A percentile compares a stretch with the other conserved stretches of the same genome.
phyloP scores from a whole-genome alignment of 1,140 invertebrate species.

The Drosophila athabasca region DNA sequence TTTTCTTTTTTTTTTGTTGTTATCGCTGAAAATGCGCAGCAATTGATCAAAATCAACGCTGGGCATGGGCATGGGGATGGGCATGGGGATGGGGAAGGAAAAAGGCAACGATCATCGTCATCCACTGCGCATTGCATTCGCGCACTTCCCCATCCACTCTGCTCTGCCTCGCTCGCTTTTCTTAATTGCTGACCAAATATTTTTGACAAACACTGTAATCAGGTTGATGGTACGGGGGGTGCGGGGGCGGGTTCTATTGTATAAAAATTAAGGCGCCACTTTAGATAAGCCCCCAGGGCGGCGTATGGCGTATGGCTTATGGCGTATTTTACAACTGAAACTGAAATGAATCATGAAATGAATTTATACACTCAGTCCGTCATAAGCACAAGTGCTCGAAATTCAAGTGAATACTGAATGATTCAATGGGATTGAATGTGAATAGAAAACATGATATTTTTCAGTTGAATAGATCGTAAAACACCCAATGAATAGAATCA shows the following conservation, averaged over 20 bases:
- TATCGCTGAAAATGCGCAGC: slow-evolving; percentile 16
- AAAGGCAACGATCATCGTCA: slow-evolving; percentile 12
- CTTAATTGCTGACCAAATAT: slow-evolving; percentile 74
- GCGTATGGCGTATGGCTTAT: neutral
- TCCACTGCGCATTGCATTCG: slow-evolving; percentile 65
- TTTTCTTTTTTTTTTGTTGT: neutral
- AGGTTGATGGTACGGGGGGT: slow-evolving; percentile 16
- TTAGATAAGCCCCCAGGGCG: slow-evolving; percentile 7
- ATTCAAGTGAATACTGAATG: no score
- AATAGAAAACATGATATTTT: no score
- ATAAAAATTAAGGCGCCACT: neutral
- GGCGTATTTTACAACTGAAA: no score
- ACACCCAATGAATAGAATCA: no score
- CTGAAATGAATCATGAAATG: neutral
- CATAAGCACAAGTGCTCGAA: no score
- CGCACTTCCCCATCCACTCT: slow-evolving; percentile 9
- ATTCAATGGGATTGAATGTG: no score
- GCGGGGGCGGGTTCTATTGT: no score
- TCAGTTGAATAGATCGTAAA: no score
- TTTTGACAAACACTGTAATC: slow-evolving; percentile 75
- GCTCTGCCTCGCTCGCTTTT: neutral
- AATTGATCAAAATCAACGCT: slow-evolving; percentile 23
- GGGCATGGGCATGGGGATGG: no score
- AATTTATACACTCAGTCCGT: no score
- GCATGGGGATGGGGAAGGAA: no score